A percentile compares a stretch with the other conserved stretches of the same genome.
Evolutionary conservation across 2,888 invertebrate species (phyloP).

Genomic region (Rotaria macrura): DNA sequence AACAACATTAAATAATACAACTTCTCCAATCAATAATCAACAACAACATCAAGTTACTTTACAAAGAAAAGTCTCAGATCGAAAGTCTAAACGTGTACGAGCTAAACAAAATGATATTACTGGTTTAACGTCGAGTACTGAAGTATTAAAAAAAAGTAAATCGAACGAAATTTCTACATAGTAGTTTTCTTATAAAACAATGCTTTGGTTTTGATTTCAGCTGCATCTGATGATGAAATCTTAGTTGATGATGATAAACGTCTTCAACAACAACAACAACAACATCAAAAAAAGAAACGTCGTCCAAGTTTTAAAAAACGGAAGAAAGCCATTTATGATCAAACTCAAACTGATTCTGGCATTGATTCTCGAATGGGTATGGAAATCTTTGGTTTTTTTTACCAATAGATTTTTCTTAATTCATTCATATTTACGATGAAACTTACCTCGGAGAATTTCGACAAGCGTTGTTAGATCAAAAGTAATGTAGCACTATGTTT

Average conservation of each 20-base stretch:
- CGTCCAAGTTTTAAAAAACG: slow-evolving; percentile 15
- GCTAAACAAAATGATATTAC: not conserved
- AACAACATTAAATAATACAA: not conserved
- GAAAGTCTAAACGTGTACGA: slow-evolving; percentile 3
- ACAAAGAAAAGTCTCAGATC: not conserved
- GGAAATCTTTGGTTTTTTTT: not conserved
- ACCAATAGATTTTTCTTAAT: not conserved
- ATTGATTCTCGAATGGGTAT: slow-evolving; percentile 14
- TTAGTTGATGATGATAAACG: not conserved
- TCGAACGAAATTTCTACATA: too few relatives aligned
- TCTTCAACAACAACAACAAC: not conserved
- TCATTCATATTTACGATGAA: not conserved
- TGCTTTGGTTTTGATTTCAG: not conserved
- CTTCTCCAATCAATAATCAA: not conserved
- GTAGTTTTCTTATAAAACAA: too few relatives aligned
- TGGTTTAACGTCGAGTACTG: slow-evolving; percentile 1
- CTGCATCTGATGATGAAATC: slow-evolving; percentile 5
- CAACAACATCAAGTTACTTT: not conserved
- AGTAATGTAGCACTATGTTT: too few relatives aligned
- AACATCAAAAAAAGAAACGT: slow-evolving; percentile 7
- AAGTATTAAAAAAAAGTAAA: not conserved
- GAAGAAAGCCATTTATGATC: slow-evolving; percentile 1
- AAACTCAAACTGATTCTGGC: slow-evolving; percentile 1
- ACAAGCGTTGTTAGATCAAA: too few relatives aligned
- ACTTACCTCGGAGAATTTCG: not conserved